Evolutionary conservation across 2,888 invertebrate genomes (phyloP), one percentile per base, ranked within the genome.

Genomic region (Tubiluchus corallicola): DNA sequence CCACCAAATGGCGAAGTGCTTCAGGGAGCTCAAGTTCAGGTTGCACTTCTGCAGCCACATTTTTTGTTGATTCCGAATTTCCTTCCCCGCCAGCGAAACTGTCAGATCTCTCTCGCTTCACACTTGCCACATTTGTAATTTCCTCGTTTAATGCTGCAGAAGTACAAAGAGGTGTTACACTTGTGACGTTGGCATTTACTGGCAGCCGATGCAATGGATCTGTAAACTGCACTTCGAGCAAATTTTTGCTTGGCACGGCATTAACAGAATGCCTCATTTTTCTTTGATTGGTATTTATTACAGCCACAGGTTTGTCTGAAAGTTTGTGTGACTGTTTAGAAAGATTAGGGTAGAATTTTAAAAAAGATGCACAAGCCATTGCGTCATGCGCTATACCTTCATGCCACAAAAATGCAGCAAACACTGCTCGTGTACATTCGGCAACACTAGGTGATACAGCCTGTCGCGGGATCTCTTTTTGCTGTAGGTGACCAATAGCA

Each of bases 301-400:
- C n/a, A n/a, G 40, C 15, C 18, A 40, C 15, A 5, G 17, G 9
- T 16, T 44, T 29, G 4, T 44, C 15, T 4, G 42, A 15, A 45
- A 44, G 38, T 19, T 38, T 43, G 13, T 45, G 5, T 4, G 38
- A 15, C n/a, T n/a, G n/a, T n/a, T n/a, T n/a, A n/a, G n/a, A n/a
- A n/a, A 65, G 56, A 47, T 62, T 59, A 38, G 62, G 63, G 50
- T 66, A 64, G 50, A 94, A 94, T 65, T 90, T 90, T 4, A 96
- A 71, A 61, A 87, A 96, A 1, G 92, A 85, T 0, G 94, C 88
- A 60, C 90, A 92, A 0, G 94, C 90, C 78, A 96, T 94, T 3
- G 94, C 90, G 62, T 96, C 94, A 61, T 92, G 90, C 0, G 94
- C 90, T 40, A 94, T 78, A 13, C 90, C 84, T 68, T 94, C 92